Conservation (phyloP, 2,113 vertebrate genomes). For the Mirounga angustirostris region DNA sequence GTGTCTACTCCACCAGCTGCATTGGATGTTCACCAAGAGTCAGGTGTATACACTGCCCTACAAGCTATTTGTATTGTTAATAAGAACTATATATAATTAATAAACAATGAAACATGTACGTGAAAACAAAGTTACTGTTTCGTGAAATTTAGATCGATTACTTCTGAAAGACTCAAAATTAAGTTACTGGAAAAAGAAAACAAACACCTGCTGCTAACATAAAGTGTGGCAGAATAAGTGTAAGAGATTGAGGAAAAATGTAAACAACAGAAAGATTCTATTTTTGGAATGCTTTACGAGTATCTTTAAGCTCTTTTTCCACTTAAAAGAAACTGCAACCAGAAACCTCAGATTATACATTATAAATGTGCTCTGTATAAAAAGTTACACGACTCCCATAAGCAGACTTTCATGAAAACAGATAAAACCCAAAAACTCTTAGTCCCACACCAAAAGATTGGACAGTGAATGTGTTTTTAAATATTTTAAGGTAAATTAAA, state of each 20-base stretch:
- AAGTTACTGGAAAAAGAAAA: neutral
- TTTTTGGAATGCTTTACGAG: neutral
- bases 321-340: neutral
- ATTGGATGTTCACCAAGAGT: neutral
- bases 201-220: neutral
- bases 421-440: neutral
- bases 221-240: neutral
- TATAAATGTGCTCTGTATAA: neutral
- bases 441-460: neutral
- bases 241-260: neutral
- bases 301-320: neutral
- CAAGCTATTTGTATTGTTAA: neutral
- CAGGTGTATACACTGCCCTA: neutral
- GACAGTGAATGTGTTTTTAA: neutral
- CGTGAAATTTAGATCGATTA: neutral
- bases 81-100: neutral
- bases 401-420: neutral
- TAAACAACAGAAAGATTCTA: neutral
- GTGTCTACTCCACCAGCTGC: neutral
- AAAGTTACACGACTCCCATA: neutral
- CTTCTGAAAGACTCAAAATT: constrained; percentile 35
- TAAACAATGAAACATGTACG: neutral
- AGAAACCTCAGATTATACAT: constrained; percentile 22
- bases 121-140: neutral
- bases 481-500: neutral